phyloP scores from a whole-genome alignment of 2,113 vertebrate species.

The Enhydra lutris region DNA sequence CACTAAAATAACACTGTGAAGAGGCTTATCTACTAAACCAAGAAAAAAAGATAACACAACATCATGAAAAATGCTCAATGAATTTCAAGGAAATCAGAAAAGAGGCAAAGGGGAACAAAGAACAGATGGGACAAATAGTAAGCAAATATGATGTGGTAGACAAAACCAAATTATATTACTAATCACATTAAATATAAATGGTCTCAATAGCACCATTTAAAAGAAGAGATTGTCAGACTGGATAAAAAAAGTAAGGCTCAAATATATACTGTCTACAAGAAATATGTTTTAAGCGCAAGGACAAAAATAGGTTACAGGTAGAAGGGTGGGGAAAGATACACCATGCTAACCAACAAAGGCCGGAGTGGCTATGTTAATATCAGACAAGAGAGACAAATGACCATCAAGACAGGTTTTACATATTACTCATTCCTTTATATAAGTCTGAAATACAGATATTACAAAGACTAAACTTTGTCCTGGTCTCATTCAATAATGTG shows the following conservation, averaged over 20 bases:
- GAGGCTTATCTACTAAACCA: not conserved
- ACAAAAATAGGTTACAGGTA: not conserved
- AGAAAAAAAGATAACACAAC: not conserved
- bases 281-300: not conserved
- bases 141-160: not conserved
- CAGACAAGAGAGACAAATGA: not conserved
- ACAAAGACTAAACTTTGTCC: not conserved
- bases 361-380: not conserved
- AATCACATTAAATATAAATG: not conserved
- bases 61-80: not conserved
- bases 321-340: not conserved
- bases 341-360: not conserved
- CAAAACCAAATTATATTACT: not conserved
- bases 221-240: not conserved
- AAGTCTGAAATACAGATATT: conserved; percentile 3
- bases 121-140: not conserved
- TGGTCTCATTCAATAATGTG: not conserved
- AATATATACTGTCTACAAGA: not conserved
- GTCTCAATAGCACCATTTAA: not conserved
- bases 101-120: not conserved
- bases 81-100: not conserved
- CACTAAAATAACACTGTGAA: not conserved
- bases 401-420: not conserved
- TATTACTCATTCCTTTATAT: not conserved
- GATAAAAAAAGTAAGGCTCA: not conserved